Percentiles rank a stretch among this genome's conserved stretches.
These are phyloP conservation scores for Syngnathus acus DNA, from an alignment of 2,797 vertebrate species.

Conservation along the genomic window DNA sequence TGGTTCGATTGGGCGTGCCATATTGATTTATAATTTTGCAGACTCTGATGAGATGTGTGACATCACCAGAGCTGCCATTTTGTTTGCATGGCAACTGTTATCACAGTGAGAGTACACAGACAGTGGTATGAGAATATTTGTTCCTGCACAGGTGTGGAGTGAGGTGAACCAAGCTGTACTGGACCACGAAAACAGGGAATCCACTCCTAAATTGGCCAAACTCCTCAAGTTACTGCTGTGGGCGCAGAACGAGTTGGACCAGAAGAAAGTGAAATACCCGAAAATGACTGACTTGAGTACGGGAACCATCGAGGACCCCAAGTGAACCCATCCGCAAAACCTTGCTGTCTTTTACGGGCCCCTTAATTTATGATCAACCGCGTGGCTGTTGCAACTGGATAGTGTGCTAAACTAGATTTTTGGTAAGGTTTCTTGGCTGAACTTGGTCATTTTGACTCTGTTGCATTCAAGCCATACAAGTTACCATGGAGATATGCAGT, in stretches of 20 bases:
- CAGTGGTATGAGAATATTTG: background rate
- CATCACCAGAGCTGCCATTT: no score
- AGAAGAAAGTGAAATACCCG: constrained; percentile 99
- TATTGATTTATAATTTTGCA: no score
- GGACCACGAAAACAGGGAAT: constrained; percentile 96
- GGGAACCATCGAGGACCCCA: constrained; percentile 94
- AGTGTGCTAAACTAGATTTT: background rate
- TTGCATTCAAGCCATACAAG: background rate
- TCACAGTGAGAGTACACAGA: background rate
- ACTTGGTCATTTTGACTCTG: background rate
- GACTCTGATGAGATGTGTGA: no score
- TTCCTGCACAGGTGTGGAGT: constrained; percentile 87
- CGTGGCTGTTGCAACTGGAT: background rate
- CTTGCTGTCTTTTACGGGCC: constrained; percentile 4
- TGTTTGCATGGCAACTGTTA: no score
- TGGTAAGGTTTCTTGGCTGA: background rate
- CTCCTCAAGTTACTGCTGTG: constrained; percentile 95
- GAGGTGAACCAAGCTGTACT: constrained; percentile 97
- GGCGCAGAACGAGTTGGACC: constrained; percentile 99
- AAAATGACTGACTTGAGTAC: constrained; percentile 99
- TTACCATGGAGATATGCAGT: background rate
- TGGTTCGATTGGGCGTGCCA: no score
- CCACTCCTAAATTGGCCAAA: constrained; percentile 95
- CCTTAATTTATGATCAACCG: constrained; percentile 70
- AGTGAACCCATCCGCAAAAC: constrained; percentile 65